These are phyloP conservation scores for Euphydryas editha DNA, from an alignment of 2,888 invertebrate genomes.

Conservation along the genomic window DNA sequence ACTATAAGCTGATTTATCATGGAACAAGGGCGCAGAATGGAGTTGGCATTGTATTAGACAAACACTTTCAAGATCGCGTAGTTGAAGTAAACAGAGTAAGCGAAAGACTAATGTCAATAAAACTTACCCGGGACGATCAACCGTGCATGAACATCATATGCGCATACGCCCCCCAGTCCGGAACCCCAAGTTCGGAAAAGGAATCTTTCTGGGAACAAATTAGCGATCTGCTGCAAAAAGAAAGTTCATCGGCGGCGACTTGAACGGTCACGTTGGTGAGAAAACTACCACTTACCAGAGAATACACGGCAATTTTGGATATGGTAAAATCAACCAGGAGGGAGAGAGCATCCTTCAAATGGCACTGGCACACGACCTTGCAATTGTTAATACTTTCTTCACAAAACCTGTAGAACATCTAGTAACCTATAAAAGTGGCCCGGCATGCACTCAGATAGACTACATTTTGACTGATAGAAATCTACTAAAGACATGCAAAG, in stretches of 20 bases:
- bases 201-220: neutral
- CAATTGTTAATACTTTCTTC: slow-evolving; percentile 8
- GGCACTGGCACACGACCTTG: slow-evolving; percentile 6
- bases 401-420: neutral
- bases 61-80: neutral
- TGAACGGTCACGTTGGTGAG: neutral
- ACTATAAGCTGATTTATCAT: slow-evolving; percentile 16
- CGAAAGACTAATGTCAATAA: neutral
- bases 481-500: slow-evolving; percentile 4
- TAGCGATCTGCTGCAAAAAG: neutral
- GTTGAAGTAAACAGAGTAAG: neutral
- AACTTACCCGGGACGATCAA: neutral
- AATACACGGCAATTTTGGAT: slow-evolving; percentile 1
- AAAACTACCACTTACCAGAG: neutral
- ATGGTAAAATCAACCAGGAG: slow-evolving; percentile 1
- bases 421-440: slow-evolving; percentile 3
- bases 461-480: neutral
- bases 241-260: neutral
- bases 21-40: neutral
- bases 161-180: neutral
- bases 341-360: neutral
- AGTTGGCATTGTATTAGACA: neutral
- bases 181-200: neutral
- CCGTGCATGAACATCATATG: neutral
- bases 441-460: slow-evolving; percentile 2